A percentile compares a stretch with the other conserved stretches of the same genome.
Evolutionary conservation across 2,888 invertebrate species (phyloP).

Genomic region (Lasius fuliginosus): DNA sequence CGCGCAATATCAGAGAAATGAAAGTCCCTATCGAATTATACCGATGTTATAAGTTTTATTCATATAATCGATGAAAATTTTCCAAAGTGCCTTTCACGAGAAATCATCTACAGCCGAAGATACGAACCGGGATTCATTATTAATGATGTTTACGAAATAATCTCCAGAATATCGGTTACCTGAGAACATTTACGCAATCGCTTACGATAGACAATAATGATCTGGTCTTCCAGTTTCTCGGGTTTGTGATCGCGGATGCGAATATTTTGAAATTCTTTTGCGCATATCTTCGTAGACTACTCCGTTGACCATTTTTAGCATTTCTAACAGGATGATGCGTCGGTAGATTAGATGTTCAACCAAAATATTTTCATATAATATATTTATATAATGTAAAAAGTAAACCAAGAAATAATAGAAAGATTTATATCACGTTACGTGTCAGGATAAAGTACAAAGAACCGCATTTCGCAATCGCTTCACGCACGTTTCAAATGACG

Average conservation of each 20-base stretch:
- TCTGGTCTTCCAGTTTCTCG: conserved; percentile 46
- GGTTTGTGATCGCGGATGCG: not conserved
- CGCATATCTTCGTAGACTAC: conserved; percentile 5
- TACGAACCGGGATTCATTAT: conserved; percentile 18
- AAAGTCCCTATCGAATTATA: conserved; percentile 7
- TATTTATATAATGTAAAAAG: conserved; percentile 8
- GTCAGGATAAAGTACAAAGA: conserved; percentile 49
- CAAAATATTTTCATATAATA: conserved; percentile 28
- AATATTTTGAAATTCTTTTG: conserved; percentile 13
- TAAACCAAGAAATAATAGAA: conserved; percentile 12
- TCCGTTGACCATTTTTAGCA: conserved; percentile 17
- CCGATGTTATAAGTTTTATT: not conserved
- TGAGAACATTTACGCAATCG: conserved; percentile 66
- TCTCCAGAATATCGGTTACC: conserved; percentile 69
- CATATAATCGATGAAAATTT: not conserved
- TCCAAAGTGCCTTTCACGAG: conserved; percentile 35
- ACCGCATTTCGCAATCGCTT: conserved; percentile 31
- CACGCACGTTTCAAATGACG: not conserved
- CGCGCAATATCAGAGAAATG: not conserved
- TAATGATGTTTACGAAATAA: conserved; percentile 62
- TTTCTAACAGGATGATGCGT: conserved; percentile 14
- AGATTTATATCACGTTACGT: conserved; percentile 21
- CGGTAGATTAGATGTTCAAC: conserved; percentile 22
- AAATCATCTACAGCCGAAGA: conserved; percentile 10
- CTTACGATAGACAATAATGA: conserved; percentile 72